Conservation (phyloP, 2,113 vertebrate species). For the Excalfactoria chinensis region DNA sequence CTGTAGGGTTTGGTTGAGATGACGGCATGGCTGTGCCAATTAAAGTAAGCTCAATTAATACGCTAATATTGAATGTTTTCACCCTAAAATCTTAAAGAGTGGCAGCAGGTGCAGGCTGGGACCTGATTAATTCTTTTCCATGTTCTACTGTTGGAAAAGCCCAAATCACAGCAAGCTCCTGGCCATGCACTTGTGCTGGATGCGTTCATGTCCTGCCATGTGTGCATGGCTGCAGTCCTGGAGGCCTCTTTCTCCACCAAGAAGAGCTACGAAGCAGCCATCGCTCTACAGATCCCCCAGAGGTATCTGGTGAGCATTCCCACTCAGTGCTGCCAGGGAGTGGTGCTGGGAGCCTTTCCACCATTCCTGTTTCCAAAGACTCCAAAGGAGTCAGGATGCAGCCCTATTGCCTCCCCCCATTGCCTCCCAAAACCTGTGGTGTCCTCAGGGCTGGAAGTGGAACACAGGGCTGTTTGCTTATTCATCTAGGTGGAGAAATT, state of each 20-base stretch:
- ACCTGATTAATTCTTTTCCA: not conserved
- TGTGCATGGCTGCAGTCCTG: not conserved
- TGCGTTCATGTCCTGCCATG: not conserved
- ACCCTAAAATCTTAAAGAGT: not conserved
- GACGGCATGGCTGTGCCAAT: not conserved
- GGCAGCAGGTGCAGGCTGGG: not conserved
- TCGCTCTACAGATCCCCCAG: fast-evolving
- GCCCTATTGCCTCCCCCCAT: too few species aligned
- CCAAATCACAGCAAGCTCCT: not conserved
- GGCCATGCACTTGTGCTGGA: fast-evolving
- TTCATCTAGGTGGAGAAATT: not conserved
- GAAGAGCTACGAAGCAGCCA: not conserved
- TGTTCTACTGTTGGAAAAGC: fast-evolving
- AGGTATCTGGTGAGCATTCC: fast-evolving
- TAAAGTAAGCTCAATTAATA: not conserved
- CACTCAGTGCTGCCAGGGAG: not conserved
- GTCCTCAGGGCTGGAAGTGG: fast-evolving
- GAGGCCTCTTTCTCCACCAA: fast-evolving
- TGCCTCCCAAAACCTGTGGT: fast-evolving
- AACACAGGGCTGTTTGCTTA: not conserved
- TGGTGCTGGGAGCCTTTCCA: not conserved
- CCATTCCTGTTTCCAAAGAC: not conserved
- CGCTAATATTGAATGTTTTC: fast-evolving
- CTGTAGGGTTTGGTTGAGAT: fast-evolving
- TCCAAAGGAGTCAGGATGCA: fast-evolving